phyloP scores from a whole-genome alignment of 2,888 invertebrate genomes.

The Lasioglossum vierecki region DNA sequence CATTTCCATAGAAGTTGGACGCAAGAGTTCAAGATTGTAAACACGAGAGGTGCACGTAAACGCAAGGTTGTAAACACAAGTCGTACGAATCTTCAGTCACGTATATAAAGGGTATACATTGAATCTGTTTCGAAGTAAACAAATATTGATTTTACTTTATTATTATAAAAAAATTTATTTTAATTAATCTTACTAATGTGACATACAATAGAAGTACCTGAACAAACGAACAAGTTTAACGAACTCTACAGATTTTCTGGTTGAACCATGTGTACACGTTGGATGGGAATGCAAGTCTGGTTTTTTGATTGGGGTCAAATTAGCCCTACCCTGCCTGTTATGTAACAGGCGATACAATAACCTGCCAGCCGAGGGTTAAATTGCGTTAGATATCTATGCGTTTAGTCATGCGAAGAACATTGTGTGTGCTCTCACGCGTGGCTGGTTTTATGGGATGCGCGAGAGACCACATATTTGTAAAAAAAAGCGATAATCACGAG shows the following conservation, averaged over 20 bases:
- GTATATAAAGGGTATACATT: too few relatives aligned
- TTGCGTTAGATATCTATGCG: slow-evolving; percentile 11
- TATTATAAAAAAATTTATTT: too few relatives aligned
- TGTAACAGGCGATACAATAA: slow-evolving; percentile 5
- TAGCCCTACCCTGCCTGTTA: slow-evolving; percentile 14
- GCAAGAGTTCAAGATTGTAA: too few relatives aligned
- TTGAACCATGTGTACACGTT: background rate
- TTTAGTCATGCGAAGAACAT: slow-evolving; percentile 16
- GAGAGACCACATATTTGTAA: background rate
- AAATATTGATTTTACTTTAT: background rate
- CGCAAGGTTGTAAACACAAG: too few relatives aligned
- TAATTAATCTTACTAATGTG: too few relatives aligned
- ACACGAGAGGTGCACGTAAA: too few relatives aligned
- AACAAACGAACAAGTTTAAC: background rate
- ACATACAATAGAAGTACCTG: too few relatives aligned
- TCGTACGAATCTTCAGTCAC: too few relatives aligned
- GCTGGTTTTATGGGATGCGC: slow-evolving; percentile 6
- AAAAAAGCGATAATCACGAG: slow-evolving; percentile 8
- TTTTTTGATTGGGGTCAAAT: slow-evolving; percentile 13
- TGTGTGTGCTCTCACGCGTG: slow-evolving; percentile 12
- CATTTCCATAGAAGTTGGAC: background rate
- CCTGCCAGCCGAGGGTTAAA: slow-evolving; percentile 14
- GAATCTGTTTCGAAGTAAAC: too few relatives aligned
- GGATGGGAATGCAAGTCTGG: background rate
- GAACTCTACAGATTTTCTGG: background rate